These are phyloP conservation scores for Antedon mediterranea DNA, from an alignment of 53 echinoderm and acorn worm species.

Conservation along the genomic window DNA sequence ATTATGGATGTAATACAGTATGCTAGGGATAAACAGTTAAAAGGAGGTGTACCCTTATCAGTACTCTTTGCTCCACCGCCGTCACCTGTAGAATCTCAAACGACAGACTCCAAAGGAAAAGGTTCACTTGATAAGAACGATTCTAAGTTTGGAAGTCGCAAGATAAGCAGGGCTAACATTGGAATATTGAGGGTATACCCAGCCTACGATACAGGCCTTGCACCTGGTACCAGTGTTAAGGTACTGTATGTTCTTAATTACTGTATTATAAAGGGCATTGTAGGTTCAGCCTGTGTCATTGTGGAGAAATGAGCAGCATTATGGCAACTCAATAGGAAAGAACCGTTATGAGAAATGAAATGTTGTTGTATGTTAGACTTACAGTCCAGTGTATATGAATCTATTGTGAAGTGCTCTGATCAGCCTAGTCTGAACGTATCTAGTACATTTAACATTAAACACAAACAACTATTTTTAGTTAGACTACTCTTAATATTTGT, in stretches of 20 bases:
- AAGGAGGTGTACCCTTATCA: constrained; percentile 93
- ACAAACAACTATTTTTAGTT: too few relatives aligned
- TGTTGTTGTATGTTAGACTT: too few relatives aligned
- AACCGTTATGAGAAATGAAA: too few relatives aligned
- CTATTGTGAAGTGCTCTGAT: too few relatives aligned
- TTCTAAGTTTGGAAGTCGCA: neutral
- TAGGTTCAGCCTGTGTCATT: too few relatives aligned
- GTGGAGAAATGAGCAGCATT: too few relatives aligned
- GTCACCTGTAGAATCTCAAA: constrained; percentile 50
- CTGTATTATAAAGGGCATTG: too few relatives aligned
- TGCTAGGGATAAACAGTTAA: constrained; percentile 88
- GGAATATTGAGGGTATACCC: constrained; percentile 89
- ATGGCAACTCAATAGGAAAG: too few relatives aligned
- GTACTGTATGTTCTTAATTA: constrained; percentile 17
- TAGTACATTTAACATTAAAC: too few relatives aligned
- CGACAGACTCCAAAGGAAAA: constrained; percentile 9
- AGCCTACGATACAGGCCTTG: constrained; percentile 80
- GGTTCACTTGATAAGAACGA: neutral
- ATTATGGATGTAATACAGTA: constrained; percentile 93
- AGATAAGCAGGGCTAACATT: neutral
- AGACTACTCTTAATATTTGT: too few relatives aligned
- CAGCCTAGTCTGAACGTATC: too few relatives aligned
- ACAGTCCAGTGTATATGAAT: too few relatives aligned
- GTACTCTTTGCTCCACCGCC: constrained; percentile 96
- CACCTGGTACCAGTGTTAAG: constrained; percentile 97